These are phyloP conservation scores for Mycogona germanica DNA, from an alignment of 2,888 invertebrate species.

Conservation along the genomic window DNA sequence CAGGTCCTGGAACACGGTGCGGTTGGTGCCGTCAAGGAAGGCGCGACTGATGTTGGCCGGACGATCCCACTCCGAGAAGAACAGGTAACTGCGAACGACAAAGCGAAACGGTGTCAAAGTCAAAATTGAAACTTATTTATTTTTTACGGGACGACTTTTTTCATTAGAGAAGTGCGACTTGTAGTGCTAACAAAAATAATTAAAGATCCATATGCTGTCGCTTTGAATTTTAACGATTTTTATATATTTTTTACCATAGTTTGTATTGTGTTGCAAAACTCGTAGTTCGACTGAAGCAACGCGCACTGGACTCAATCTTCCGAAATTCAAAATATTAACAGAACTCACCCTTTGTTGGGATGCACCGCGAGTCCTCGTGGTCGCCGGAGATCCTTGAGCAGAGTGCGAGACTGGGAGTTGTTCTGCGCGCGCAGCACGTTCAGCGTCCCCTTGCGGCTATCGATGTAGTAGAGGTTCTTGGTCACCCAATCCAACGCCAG, in stretches of 20 bases:
- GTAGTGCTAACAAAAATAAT: too few relatives aligned
- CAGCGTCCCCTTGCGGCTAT: conserved; percentile 83
- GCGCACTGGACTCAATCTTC: too few relatives aligned
- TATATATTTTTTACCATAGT: too few relatives aligned
- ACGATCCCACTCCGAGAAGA: conserved; percentile 92
- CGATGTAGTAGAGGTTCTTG: conserved; percentile 90
- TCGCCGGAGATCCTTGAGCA: conserved; percentile 75
- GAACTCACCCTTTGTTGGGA: conserved; percentile 67
- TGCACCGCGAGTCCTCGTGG: conserved; percentile 95
- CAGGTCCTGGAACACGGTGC: conserved; percentile 76
- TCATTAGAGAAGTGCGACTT: too few relatives aligned
- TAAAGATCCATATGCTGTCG: too few relatives aligned
- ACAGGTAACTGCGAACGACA: conserved; percentile 65
- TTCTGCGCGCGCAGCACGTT: conserved; percentile 84
- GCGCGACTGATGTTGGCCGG: conserved; percentile 94
- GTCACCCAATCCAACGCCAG: conserved; percentile 92
- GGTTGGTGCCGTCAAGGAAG: conserved; percentile 73
- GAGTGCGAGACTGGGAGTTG: conserved; percentile 65
- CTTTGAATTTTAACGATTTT: too few relatives aligned
- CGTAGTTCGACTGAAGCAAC: too few relatives aligned
- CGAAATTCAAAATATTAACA: background rate
- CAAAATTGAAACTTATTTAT: too few relatives aligned
- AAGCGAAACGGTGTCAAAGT: too few relatives aligned
- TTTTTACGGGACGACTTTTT: too few relatives aligned
- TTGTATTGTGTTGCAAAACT: too few relatives aligned